Evolutionary conservation across 2,797 vertebrate species (phyloP).

Genomic region (Alca torda): DNA sequence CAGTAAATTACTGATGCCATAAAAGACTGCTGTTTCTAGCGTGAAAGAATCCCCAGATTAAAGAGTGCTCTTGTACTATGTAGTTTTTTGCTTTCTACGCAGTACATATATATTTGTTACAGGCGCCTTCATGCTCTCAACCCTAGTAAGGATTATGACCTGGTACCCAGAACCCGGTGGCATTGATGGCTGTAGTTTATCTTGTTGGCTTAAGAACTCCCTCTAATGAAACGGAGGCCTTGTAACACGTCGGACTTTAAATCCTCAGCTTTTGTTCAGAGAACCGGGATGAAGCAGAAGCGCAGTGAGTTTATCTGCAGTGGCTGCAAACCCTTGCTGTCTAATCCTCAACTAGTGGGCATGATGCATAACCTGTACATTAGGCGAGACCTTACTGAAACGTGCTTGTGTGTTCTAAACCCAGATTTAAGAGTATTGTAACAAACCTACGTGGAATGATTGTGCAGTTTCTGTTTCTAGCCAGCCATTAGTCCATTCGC

Average conservation of each 20-base stretch:
- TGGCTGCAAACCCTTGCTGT: neutral
- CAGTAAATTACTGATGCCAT: conserved; percentile 48
- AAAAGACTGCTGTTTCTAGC: neutral
- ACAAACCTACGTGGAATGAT: neutral
- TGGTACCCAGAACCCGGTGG: neutral
- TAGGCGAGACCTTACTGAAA: conserved; percentile 14
- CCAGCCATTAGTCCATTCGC: neutral
- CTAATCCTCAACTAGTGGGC: conserved; percentile 42
- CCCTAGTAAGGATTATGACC: neutral
- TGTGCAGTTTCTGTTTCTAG: conserved; percentile 41
- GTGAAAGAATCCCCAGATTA: neutral
- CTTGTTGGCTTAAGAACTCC: neutral
- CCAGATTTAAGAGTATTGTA: conserved; percentile 33
- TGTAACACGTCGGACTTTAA: neutral
- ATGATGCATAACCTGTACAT: conserved; percentile 21
- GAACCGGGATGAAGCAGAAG: neutral
- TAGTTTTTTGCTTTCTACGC: conserved; percentile 10
- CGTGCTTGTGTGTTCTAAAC: conserved; percentile 12
- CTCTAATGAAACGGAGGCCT: neutral
- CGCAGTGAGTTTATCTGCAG: neutral
- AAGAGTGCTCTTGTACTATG: neutral
- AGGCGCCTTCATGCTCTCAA: neutral
- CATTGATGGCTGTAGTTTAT: neutral
- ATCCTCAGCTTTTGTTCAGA: neutral
- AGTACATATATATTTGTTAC: neutral